Evolutionary conservation across 2,888 invertebrate genomes (phyloP), one percentile per base, ranked within the genome.

Genomic region (Tyria jacobaeae): DNA sequence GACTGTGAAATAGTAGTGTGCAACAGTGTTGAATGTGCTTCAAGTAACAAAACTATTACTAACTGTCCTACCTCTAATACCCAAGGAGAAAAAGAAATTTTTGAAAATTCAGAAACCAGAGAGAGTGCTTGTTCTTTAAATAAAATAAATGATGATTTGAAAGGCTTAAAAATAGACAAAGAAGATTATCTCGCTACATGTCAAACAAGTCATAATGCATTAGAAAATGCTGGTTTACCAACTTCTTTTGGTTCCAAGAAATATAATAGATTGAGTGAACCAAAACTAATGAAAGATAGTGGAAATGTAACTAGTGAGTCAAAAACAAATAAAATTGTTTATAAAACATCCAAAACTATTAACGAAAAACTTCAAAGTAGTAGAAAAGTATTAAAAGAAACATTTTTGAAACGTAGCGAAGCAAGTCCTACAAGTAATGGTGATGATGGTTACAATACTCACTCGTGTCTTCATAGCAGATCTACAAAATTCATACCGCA

Each of bases 211-310:
- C 31, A 62, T 14, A 67, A 78, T 62, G 76, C 73, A 58, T 72
- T 84, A 54, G 34, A 60, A 55, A 64, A 72, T 52, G 82, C 82
- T 64, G 84, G 83, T 7, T 76, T 86, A 24, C 89, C 89, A 60
- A 77, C 69, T 55, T 64, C 79, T 60, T 88, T 88, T 78, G 68
- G 72, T 6, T 80, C 73, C 60, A 68, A 70, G 49, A 85, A 82
- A 76, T 21, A 34, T 25, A 27, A 25, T 35, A 37, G 52, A 61
- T 24, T 17, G 35, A 54, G 49, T 48, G 27, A 24, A 39, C 14
- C 2, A 24, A 57, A 50, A 52, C 31, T 62, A 57, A 15, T 53
- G 25, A 52, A 62, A 62, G 14, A 47, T 34, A 34, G 35, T 55
- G 51, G 27, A 31, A 10, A 56, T 47, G 24, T 49, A 27, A 51